Percentiles rank a stretch among this genome's conserved stretches.
phyloP scores from a whole-genome alignment of 2,888 invertebrate species.

The Drosophila macrospina region DNA sequence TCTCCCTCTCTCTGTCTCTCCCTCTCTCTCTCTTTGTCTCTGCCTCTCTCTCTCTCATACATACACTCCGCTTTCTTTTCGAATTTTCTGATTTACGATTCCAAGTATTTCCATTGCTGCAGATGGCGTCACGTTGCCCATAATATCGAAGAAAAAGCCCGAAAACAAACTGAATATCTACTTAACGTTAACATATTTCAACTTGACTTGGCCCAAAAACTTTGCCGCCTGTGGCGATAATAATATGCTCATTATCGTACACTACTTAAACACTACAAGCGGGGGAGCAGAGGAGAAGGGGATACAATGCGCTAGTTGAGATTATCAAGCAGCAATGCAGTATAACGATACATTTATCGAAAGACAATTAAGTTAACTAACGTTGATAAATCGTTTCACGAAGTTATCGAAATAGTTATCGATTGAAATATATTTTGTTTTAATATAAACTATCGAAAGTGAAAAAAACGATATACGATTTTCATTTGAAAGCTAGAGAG shows the following conservation, averaged over 20 bases:
- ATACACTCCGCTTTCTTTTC: constrained; percentile 3
- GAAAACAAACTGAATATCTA: constrained; percentile 20
- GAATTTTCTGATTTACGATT: constrained; percentile 46
- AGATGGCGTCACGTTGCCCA: constrained; percentile 50
- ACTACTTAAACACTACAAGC: not conserved
- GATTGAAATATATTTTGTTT: too few relatives aligned
- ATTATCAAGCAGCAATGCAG: not conserved
- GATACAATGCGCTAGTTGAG: too few relatives aligned
- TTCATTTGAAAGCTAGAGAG: too few relatives aligned
- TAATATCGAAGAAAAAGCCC: constrained; percentile 19
- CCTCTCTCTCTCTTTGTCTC: not conserved
- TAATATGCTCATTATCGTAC: constrained; percentile 28
- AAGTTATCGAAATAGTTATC: too few relatives aligned
- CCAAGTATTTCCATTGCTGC: constrained; percentile 6
- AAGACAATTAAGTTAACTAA: not conserved
- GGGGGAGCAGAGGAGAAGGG: too few relatives aligned
- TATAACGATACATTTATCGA: not conserved
- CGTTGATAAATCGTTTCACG: too few relatives aligned
- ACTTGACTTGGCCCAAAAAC: constrained; percentile 33
- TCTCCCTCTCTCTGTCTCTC: not conserved
- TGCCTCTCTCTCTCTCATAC: not conserved
- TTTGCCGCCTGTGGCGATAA: constrained; percentile 27
- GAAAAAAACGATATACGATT: too few relatives aligned
- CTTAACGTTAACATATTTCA: constrained; percentile 40
- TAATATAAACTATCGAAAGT: too few relatives aligned